Base-by-base conservation (phyloP, 2,797 vertebrate genomes). In the Tachyglossus aculeatus region DNA sequence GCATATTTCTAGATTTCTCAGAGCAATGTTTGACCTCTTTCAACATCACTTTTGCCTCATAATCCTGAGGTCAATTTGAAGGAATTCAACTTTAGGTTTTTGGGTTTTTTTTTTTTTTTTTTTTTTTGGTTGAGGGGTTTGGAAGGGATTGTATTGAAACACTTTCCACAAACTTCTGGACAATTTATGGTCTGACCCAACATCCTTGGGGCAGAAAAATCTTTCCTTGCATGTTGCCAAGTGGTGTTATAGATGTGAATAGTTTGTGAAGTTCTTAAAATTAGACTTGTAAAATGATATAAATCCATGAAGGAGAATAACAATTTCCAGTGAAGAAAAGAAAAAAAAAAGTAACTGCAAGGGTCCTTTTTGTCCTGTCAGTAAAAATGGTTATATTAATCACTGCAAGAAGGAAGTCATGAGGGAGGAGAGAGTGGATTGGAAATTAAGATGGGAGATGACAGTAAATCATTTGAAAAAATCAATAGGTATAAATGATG, bases 401-500 rank as follows among this genome's bases (percentile, higher is more conserved):
- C 82, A 85, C 27, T 70, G 9, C 15, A 72, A 70, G 36, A 80
- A 56, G 33, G 65, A 68, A 60, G 48, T 39, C 36, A 8, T 41
- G 50, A 41, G 53, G 39, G 7, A 77, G 41, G 4, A 40, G 74
- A 34, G 18, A 48, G 54, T 31, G 29, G 39, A n/a, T 53, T 72
- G 57, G 53, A 77, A 74, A 44, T 45, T 7, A 33, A 79, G 52
- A 67, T 15, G 40, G 14, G 6, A 34, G 38, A 60, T 83, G 76
- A 77, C 43, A 86, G 54, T 2, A 86, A 85, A 78, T 80, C 82
- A 65, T 71, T 90, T 77, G n/a, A 44, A 31, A 57, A 81, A 86
- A 52, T 87, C 58, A 62, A 16, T 86, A 79, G 27, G 25, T 66
- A 75, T 63, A 86, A 82, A 79, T 67, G 14, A 76, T 60, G 74